Base-by-base conservation (phyloP, 2,113 vertebrate genomes). In the Toxotes jaculatrix region DNA sequence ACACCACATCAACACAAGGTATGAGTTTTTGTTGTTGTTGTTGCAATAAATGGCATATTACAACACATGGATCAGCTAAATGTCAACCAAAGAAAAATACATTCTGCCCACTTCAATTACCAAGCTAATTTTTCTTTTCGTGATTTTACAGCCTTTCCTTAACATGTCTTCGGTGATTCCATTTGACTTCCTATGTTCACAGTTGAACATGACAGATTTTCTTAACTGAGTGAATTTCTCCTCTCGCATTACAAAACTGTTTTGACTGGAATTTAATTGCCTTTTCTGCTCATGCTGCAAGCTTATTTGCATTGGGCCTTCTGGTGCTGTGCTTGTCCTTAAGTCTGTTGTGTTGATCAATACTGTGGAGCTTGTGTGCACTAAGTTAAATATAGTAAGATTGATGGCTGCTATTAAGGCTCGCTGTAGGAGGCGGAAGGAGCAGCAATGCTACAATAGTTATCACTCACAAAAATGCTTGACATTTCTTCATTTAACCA, bases 361-460 rank as follows among this genome's bases (percentile, higher is more conserved):
- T 90, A 89, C 69, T 31, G 64, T 62, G 45, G 62, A 21, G 71
- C 77, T 61, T 19, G 74, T 82, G 90, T 69, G 86, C 72, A 80
- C 59, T 62, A 88, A 82, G 74, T 88, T 90, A 87, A 91, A 93
- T 88, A 86, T 86, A 86, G 83, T 85, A 77, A 92, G 89, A 94
- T 86, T 82, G 90, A 93, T 93, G 85, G 88, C 67, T 84, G 83
- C 83, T 90, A 83, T 92, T 90, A 89, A 74, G 56, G 40, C 42
- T 88, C 75, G 59, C 81, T 34, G 55, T 31, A 59, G 60, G 60
- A 77, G 64, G 65, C 38, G 51, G 49, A 84, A 42, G 57, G 51
- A 60, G 68, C 76, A 66, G 53, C 43, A 56, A 73, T 34, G 49
- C 36, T 38, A 66, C 69, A 76, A 61, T 4, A 78, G 60, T 65